Evolutionary conservation across 2,797 vertebrate species (phyloP), one percentile per base, ranked within the genome.

Genomic region (Megaceryle alcyon): DNA sequence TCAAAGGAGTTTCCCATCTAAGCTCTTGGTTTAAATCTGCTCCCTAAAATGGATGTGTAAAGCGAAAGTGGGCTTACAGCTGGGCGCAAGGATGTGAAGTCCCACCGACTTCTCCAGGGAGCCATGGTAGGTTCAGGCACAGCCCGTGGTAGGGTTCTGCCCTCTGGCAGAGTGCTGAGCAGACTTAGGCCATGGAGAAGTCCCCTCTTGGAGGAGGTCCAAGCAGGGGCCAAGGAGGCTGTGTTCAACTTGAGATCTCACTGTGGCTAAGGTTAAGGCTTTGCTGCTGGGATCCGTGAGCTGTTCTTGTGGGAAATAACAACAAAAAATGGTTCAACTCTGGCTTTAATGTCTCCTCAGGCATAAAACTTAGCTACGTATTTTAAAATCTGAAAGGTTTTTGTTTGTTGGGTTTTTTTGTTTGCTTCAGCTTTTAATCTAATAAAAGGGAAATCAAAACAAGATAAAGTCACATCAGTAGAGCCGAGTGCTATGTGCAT

Each of bases 311-410:
- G 48, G 63, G 64, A 90, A 88, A 54, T 6, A n/a, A 31, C 4
- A 6, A 25, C 22, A 37, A 82, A 90, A 68, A 91, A 68, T 28
- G 25, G 43, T 79, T 65, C 39, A 15, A 16, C 22, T 65, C 54
- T 61, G 68, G 33, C 65, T 83, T 19, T 43, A 78, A 44, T 33
- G 18, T 64, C 41, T 68, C 61, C 43, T 89, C 63, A 8, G 64
- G 56, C 54, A 64, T 33, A 69, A 93, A 87, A 69, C 83, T n/a
- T 83, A 92, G 23, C 59, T 44, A 60, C 4, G 0, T 60, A 28
- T 84, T 94, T 91, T 90, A 49, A 90, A 94, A 82, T 85, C 28
- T 17, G 64, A 77, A 80, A 77, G 51, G 23, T 7, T 43, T 76
- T 37, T n/a, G 21, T 31, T 23, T 28, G 26, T 53, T 53, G 35